These are phyloP conservation scores for Petrolisthes cinctipes DNA, from an alignment of 2,888 invertebrate genomes.

Conservation along the genomic window DNA sequence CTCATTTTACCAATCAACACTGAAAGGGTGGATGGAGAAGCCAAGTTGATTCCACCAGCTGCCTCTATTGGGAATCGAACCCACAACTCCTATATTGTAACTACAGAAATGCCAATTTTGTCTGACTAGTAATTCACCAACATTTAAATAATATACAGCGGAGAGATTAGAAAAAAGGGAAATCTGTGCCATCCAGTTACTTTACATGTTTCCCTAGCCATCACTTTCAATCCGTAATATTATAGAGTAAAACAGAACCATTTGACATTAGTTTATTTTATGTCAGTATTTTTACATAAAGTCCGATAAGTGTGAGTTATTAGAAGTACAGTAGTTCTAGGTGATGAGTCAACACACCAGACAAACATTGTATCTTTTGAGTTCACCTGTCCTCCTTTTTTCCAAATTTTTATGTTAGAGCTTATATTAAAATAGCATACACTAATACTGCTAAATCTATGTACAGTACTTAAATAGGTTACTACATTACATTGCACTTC, in stretches of 20 bases:
- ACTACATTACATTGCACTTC: constrained; percentile 54
- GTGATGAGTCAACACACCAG: constrained; percentile 55
- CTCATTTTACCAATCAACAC: too few relatives aligned
- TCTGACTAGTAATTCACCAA: too few relatives aligned
- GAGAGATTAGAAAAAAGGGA: too few relatives aligned
- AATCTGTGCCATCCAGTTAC: neutral
- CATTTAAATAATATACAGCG: too few relatives aligned
- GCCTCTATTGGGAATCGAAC: too few relatives aligned
- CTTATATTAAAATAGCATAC: constrained; percentile 48
- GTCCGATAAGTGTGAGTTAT: constrained; percentile 55
- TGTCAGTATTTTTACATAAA: constrained; percentile 58
- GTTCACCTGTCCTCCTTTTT: constrained; percentile 49
- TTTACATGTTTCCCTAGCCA: neutral
- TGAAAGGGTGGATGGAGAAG: too few relatives aligned
- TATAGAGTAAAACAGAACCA: neutral
- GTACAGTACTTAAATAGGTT: constrained; percentile 46
- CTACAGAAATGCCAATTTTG: too few relatives aligned
- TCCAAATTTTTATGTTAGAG: constrained; percentile 42
- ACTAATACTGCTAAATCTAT: constrained; percentile 58
- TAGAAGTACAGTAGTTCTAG: constrained; percentile 60
- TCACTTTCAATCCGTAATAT: neutral
- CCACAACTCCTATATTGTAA: too few relatives aligned
- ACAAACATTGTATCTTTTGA: constrained; percentile 38
- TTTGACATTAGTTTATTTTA: constrained; percentile 53
- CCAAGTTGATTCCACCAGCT: too few relatives aligned